Evolutionary conservation across 2,797 vertebrate species (phyloP).

Genomic region (Pseudotriccus pelzelni): DNA sequence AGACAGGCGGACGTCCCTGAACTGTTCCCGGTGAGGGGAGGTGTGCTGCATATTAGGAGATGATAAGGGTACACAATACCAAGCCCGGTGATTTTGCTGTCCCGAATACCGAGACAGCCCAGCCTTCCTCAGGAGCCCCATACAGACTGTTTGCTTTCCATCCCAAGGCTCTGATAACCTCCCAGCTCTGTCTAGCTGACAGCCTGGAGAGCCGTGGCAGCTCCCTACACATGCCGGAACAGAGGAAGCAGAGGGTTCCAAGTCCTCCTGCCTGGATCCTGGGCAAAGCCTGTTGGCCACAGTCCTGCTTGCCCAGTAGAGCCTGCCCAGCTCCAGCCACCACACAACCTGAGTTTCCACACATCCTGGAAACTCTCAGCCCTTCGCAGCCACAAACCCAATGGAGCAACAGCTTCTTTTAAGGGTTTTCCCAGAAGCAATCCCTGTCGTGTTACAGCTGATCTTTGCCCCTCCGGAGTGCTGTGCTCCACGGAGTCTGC

Average conservation of each 20-base stretch:
- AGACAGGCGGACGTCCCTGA: background rate
- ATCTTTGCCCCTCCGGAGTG: constrained; percentile 56
- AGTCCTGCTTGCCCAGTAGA: background rate
- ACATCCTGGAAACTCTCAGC: background rate
- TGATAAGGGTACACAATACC: background rate
- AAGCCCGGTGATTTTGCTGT: background rate
- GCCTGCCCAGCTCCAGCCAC: background rate
- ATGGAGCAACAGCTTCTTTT: background rate
- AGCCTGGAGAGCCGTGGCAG: background rate
- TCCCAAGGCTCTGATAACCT: background rate
- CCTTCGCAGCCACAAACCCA: background rate
- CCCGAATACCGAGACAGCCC: background rate
- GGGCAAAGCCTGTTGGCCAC: accelerated
- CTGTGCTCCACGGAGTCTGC: background rate
- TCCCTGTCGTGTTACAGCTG: background rate
- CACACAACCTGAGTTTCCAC: background rate
- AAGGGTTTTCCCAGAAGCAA: background rate
- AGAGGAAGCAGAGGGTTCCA: background rate
- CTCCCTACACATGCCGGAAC: accelerated
- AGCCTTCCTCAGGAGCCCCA: background rate
- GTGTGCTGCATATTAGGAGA: background rate
- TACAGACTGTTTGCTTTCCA: background rate
- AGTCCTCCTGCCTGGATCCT: background rate
- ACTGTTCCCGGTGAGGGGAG: background rate
- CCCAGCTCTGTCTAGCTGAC: background rate